Conservation (phyloP, 2,888 invertebrate genomes). For the Camponotus fellah region DNA sequence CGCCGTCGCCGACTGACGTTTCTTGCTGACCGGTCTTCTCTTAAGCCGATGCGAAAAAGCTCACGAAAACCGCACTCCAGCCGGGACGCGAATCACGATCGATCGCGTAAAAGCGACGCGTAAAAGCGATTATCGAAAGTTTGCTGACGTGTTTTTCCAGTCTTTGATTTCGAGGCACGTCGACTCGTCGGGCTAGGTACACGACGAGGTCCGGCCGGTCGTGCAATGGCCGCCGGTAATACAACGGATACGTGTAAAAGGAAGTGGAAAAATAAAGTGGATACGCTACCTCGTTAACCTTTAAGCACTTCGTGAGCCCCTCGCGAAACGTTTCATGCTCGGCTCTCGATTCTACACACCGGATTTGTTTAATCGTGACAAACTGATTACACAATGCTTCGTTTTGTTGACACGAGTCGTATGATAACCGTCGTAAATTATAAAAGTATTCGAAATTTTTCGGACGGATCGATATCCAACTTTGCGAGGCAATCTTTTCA, state of each 20-base stretch:
- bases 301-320: constrained; percentile 42
- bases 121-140: constrained; percentile 59
- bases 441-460: background rate
- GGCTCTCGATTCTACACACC: constrained; percentile 23
- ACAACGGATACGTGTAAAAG: constrained; percentile 53
- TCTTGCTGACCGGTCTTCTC: constrained; percentile 33
- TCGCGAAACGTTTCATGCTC: constrained; percentile 40
- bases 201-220: constrained; percentile 31
- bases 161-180: constrained; percentile 57
- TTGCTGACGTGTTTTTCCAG: constrained; percentile 58
- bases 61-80: background rate
- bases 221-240: constrained; percentile 52
- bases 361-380: constrained; percentile 46
- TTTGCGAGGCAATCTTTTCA: background rate
- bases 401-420: constrained; percentile 21
- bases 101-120: constrained; percentile 21
- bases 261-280: constrained; percentile 57
- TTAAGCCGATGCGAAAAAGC: constrained; percentile 35
- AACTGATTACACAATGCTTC: background rate
- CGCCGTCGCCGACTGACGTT: constrained; percentile 19
- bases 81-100: constrained; percentile 43
- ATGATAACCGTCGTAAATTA: constrained; percentile 3
- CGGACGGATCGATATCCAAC: background rate
- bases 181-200: constrained; percentile 27
- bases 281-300: constrained; percentile 56